Conservation (phyloP, 2,888 invertebrate species). For the Drosophila glabriapex region DNA sequence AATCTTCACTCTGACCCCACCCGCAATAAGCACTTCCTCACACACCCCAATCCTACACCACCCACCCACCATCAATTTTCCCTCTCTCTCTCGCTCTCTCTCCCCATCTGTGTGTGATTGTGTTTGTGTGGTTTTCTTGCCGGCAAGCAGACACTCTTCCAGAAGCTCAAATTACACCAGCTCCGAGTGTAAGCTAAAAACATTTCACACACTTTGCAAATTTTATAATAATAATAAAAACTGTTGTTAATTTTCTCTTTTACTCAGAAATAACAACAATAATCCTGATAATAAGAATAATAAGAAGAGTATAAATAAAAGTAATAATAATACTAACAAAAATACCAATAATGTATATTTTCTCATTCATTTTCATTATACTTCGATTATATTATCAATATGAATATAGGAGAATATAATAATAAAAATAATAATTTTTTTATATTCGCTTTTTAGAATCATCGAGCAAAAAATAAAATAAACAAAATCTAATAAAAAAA, state of each 20-base stretch:
- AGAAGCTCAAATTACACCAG: neutral
- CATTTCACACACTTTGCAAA: too few species aligned
- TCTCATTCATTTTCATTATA: neutral
- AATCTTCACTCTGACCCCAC: slow-evolving; percentile 14
- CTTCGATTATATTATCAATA: too few species aligned
- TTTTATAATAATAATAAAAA: neutral
- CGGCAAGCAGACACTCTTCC: slow-evolving; percentile 29
- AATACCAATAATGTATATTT: neutral
- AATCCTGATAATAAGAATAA: neutral
- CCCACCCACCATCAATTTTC: slow-evolving; percentile 53
- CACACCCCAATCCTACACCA: slow-evolving; percentile 21
- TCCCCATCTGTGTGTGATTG: slow-evolving; percentile 9
- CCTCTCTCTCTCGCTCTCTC: slow-evolving; percentile 20
- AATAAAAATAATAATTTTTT: neutral
- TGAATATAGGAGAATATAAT: neutral
- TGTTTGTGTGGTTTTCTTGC: slow-evolving; percentile 34
- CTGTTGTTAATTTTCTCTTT: too few species aligned
- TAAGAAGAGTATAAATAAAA: neutral
- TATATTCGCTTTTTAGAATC: neutral
- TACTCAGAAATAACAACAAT: neutral
- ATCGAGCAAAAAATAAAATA: neutral
- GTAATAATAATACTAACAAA: too few species aligned
- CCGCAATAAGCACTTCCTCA: neutral
- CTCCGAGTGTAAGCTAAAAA: neutral
- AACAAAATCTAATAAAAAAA: neutral